Conservation (phyloP, 2,888 invertebrate genomes). For the Rhodophaea formosa region DNA sequence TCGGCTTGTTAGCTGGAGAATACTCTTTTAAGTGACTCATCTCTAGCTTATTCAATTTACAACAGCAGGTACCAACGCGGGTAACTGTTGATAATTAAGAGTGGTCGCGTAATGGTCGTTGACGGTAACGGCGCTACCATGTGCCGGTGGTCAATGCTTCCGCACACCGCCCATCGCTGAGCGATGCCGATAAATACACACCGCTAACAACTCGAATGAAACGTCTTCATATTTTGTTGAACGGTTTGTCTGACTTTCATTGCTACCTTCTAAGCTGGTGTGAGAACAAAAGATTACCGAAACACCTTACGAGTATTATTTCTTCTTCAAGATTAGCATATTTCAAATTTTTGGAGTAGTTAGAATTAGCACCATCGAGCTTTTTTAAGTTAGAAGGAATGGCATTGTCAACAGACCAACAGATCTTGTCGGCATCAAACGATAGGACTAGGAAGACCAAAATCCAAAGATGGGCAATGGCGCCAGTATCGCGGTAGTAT, state of each 20-base stretch:
- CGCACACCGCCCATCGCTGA: conserved; percentile 55
- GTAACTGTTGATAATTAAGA: conserved; percentile 79
- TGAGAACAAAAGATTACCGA: no score
- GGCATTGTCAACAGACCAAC: background rate
- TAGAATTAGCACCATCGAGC: no score
- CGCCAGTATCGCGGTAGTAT: conserved; percentile 50
- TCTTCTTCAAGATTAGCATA: no score
- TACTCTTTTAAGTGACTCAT: background rate
- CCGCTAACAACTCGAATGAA: conserved; percentile 32
- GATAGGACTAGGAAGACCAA: conserved; percentile 3
- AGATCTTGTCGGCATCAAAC: conserved; percentile 16
- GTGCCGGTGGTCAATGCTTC: conserved; percentile 57
- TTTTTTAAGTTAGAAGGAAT: background rate
- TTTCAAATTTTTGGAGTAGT: no score
- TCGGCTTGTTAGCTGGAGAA: no score
- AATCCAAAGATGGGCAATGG: conserved; percentile 49
- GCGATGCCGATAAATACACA: conserved; percentile 35
- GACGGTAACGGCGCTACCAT: conserved; percentile 62
- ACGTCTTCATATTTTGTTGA: conserved; percentile 13
- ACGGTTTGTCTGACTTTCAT: background rate
- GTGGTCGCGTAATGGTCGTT: conserved; percentile 63
- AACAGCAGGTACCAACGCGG: conserved; percentile 46
- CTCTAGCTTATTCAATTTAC: background rate
- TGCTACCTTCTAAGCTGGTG: background rate
- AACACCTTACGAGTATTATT: no score